These are phyloP conservation scores for Scaptomyza hsui DNA, from an alignment of 1,140 invertebrate genomes.

Conservation along the genomic window DNA sequence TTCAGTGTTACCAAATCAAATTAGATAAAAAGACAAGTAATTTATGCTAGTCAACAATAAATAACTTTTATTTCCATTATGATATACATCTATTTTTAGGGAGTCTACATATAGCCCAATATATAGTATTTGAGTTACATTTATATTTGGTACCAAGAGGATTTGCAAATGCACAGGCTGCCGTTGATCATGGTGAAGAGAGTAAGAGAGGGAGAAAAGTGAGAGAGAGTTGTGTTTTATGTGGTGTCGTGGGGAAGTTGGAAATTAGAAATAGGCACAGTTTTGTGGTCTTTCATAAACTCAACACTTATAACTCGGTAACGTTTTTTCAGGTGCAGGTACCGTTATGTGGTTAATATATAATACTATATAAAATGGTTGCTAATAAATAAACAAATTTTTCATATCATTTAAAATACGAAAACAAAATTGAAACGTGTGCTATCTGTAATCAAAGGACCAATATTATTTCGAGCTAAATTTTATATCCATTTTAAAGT, in stretches of 20 bases:
- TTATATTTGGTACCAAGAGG: constrained; percentile 6
- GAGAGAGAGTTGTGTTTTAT: background rate
- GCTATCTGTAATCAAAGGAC: no score
- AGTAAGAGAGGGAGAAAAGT: background rate
- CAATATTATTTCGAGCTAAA: no score
- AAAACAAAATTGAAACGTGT: no score
- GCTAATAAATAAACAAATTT: background rate
- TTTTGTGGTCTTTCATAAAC: constrained; percentile 38
- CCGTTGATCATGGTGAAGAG: background rate
- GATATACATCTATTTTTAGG: constrained; percentile 7
- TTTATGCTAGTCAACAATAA: constrained; percentile 57
- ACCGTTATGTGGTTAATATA: constrained; percentile 4
- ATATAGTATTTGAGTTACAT: constrained; percentile 4
- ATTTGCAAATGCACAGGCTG: constrained; percentile 1
- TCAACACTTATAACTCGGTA: constrained; percentile 11
- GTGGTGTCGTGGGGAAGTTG: no score
- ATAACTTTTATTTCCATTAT: constrained; percentile 63
- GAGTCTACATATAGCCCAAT: background rate
- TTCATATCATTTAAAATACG: background rate
- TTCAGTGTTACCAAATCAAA: no score
- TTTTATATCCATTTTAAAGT: no score
- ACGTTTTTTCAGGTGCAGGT: constrained; percentile 15
- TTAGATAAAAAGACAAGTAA: background rate
- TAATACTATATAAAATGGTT: constrained; percentile 3
- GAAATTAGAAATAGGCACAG: constrained; percentile 59